phyloP scores from a whole-genome alignment of 2,113 vertebrate genomes.

The Rissa tridactyla region DNA sequence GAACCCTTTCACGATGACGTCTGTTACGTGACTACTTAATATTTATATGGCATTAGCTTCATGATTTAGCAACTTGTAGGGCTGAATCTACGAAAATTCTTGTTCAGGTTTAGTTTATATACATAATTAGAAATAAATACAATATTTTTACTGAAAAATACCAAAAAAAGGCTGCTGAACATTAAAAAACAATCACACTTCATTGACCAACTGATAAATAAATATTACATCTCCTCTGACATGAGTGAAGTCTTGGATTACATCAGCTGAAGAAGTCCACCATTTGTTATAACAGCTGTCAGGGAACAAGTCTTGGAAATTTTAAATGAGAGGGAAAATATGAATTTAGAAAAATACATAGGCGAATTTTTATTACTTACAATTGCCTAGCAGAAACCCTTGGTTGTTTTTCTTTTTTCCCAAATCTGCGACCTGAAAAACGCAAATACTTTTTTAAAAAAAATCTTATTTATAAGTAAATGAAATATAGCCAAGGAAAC shows the following conservation, averaged over 20 bases:
- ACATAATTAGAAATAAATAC: not conserved
- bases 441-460: not conserved
- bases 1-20: not conserved
- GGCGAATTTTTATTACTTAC: not conserved
- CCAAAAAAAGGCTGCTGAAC: not conserved
- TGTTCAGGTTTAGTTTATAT: not conserved
- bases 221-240: not conserved
- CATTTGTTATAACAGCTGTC: slow-evolving; percentile 6
- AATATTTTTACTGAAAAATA: not conserved
- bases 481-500: not conserved
- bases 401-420: not conserved
- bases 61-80: not conserved
- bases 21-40: not conserved
- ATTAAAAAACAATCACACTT: not conserved
- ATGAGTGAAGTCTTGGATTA: not conserved
- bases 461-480: not conserved
- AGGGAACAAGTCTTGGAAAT: not conserved
- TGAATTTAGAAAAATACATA: not conserved
- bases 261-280: slow-evolving; percentile 1
- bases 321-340: not conserved
- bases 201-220: not conserved
- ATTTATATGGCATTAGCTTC: not conserved
- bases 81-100: not conserved
- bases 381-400: not conserved
- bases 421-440: not conserved